Evolutionary conservation across 2,888 invertebrate genomes (phyloP), one percentile per base, ranked within the genome.

Genomic region (Lasioglossum morio): DNA sequence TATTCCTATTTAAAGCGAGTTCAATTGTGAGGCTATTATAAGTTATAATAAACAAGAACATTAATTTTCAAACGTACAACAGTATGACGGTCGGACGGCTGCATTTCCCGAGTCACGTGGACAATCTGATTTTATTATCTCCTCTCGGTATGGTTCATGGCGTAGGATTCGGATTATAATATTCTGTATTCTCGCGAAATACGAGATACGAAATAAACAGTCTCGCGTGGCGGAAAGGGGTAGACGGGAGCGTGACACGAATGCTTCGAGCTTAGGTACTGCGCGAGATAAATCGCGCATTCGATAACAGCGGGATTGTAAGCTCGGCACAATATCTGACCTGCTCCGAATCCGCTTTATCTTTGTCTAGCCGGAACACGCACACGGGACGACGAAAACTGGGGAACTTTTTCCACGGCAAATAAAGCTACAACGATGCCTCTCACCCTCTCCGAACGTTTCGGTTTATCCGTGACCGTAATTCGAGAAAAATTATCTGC

Each of bases 401-500:
- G 63, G 43, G 19, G 63, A 46, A 43, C 37, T 70, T n/a, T 53
- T 37, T n/a, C 74, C 40, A 46, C 46, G 53, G 73, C 16, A n/a
- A 80, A 69, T 57, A 79, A 79, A 82, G 53, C 53, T 27, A 69
- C 53, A 53, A 40, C 40, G 19, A 5, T 37, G 10, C 2, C 14
- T 1, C n/a, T 37, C 34, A 34, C 40, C 40, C 40, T 40, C 19
- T 27, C 0, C n/a, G 72, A 63, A 46, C 27, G 48, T 43, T 30
- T 30, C 27, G 60, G 12, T 12, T 48, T 40, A 37, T 27, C 63
- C 40, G 19, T 73, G 53, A 73, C 73, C 79, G 69, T 82, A 74
- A 79, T 79, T 57, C 23, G n/a, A 27, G 27, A 40, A 66, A 46
- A 74, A 79, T 82, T 53, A 73, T 79, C n/a, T 43, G 30, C 40